Base-by-base conservation (phyloP, 2,888 invertebrate genomes). In the Rotaria magnacalcarata region DNA sequence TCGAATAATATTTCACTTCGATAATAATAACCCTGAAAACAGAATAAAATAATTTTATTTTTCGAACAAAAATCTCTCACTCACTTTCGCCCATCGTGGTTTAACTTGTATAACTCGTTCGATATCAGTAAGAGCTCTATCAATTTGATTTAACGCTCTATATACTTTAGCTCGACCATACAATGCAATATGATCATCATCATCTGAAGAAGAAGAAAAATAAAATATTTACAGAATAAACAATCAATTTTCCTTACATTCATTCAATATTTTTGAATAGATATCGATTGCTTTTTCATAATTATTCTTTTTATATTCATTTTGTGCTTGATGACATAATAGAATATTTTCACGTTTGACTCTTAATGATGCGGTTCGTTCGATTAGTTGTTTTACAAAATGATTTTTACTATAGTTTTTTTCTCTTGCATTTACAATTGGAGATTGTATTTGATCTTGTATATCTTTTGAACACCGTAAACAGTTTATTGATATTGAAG, bases 31-130 rank as follows among this genome's bases (percentile, higher is more conserved):
- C 80, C 47, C 80, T 80, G 11, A 43, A 24, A 80, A 34, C 10
- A 27, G 10, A 6, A 80, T 1, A 10, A 6, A 80, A 3, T 4
- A 11, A 4, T 47, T 80, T 11, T 19, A 1, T 21, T 16, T 2
- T 1, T 6, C 19, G 19, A 2, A 19, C 14, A 34, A 41, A 60
- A 2, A 14, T 1, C 3, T 7, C 10, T 47, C 5, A n/a, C n/a
- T 80, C 43, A 80, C 80, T 47, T 80, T 80, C 10, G n/a, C 11
- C 80, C 80, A 80, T 14, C 24, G 14, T 80, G 80, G 80, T 47
- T 80, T 80, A 5, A 80, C 0, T 47, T 2, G 11, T n/a, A 80
- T 80, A 8, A 80, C 80, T 24, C 47, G 8, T 47, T 80, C 47
- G 10, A 24, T 47, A 80, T 80, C 80, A 43, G 2, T 47, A 4